These are phyloP conservation scores for Scrobipalpa costella DNA, from an alignment of 2,888 invertebrate species.

Conservation along the genomic window DNA sequence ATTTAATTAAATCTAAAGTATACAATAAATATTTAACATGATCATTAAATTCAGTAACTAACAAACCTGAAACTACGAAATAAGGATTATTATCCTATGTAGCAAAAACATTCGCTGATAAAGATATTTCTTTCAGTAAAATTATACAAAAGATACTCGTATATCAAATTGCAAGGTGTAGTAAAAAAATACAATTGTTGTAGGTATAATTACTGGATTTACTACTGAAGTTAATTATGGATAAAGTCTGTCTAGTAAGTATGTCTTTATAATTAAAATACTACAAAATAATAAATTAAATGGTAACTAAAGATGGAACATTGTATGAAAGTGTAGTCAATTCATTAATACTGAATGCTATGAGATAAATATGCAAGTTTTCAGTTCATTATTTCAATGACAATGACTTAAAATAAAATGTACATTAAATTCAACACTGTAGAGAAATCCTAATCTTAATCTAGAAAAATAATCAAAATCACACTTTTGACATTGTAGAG, in stretches of 20 bases:
- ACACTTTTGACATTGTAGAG: constrained; percentile 81
- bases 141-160: too few species aligned
- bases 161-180: neutral
- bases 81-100: too few species aligned
- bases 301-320: constrained; percentile 41
- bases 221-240: too few species aligned
- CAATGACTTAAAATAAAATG: constrained; percentile 73
- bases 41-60: neutral
- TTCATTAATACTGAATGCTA: neutral
- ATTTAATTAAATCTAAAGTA: neutral
- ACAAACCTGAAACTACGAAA: too few species aligned
- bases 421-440: constrained; percentile 64
- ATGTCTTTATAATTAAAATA: too few species aligned
- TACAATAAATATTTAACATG: constrained; percentile 12
- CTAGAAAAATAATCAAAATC: constrained; percentile 74
- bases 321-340: neutral
- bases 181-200: too few species aligned
- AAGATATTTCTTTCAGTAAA: too few species aligned
- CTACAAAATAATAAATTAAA: constrained; percentile 30
- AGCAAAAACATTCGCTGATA: too few species aligned
- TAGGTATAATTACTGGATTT: too few species aligned
- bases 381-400: constrained; percentile 40
- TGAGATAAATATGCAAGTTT: neutral
- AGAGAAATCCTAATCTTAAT: constrained; percentile 62
- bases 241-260: too few species aligned